A percentile compares a stretch with the other conserved stretches of the same genome.
These are phyloP conservation scores for Zygothrica quintamaculata DNA, from an alignment of 2,888 invertebrate genomes.

Conservation along the genomic window DNA sequence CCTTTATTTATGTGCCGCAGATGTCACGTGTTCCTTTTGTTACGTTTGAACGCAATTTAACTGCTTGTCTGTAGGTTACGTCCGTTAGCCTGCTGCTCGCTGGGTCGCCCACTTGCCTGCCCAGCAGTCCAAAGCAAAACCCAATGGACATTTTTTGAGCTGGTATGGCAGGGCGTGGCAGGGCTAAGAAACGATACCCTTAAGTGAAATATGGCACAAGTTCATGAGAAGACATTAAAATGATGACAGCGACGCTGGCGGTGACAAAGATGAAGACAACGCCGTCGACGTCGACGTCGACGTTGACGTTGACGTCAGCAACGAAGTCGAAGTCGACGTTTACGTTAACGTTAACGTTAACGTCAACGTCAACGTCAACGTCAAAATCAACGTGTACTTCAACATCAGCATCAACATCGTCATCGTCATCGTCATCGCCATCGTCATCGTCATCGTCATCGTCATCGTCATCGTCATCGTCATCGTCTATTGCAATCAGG, in stretches of 20 bases:
- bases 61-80: slow-evolving; percentile 26
- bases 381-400: slow-evolving; percentile 22
- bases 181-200: slow-evolving; percentile 56
- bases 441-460: slow-evolving; percentile 22
- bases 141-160: too few species aligned
- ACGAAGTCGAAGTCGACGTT: slow-evolving; percentile 37
- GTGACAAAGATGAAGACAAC: slow-evolving; percentile 31
- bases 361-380: slow-evolving; percentile 11
- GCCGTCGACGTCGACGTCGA: slow-evolving; percentile 1
- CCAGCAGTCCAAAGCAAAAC: too few species aligned
- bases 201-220: slow-evolving; percentile 76
- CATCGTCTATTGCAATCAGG: slow-evolving; percentile 75
- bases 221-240: slow-evolving; percentile 77
- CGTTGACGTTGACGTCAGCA: slow-evolving; percentile 16
- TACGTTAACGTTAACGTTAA: slow-evolving; percentile 9
- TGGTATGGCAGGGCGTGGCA: slow-evolving; percentile 40
- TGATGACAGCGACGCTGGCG: slow-evolving; percentile 53
- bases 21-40: slow-evolving; percentile 77
- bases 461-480: slow-evolving; percentile 24
- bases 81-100: not conserved
- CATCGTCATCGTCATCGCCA: slow-evolving; percentile 8
- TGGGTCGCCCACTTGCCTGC: not conserved
- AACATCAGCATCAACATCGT: slow-evolving; percentile 39
- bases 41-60: slow-evolving; percentile 67
- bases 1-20: slow-evolving; percentile 74